Conservation (phyloP, 2,888 invertebrate genomes). For the Cacoxenus indagator region DNA sequence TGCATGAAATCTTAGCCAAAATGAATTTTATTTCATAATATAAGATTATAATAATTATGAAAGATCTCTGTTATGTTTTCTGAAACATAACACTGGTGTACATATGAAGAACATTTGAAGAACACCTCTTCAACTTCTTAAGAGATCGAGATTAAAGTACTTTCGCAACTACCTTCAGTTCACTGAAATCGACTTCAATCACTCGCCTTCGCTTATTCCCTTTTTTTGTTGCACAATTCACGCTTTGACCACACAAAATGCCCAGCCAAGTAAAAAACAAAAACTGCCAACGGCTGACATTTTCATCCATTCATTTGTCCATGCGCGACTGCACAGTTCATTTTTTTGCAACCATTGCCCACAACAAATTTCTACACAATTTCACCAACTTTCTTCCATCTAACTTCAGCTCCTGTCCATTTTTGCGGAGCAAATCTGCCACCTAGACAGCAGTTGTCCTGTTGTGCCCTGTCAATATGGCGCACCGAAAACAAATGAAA, state of each 20-base stretch:
- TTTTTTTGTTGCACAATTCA: not conserved
- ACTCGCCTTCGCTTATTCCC: not conserved
- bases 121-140: no score
- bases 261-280: conserved; percentile 23
- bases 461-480: not conserved
- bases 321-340: conserved; percentile 47
- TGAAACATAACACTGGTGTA: no score
- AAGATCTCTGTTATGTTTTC: no score
- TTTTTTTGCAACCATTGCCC: conserved; percentile 42
- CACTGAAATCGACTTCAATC: not conserved
- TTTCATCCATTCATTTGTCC: conserved; percentile 59
- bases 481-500: conserved; percentile 44
- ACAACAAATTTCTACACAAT: conserved; percentile 41
- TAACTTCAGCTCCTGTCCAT: conserved; percentile 6
- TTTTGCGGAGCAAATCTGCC: not conserved
- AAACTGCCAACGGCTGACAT: conserved; percentile 47
- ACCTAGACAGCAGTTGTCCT: not conserved
- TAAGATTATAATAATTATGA: no score
- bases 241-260: conserved; percentile 14
- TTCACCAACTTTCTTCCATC: conserved; percentile 43
- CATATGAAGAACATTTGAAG: no score
- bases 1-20: no score
- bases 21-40: no score
- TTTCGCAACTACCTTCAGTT: not conserved
- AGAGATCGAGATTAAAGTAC: not conserved